Percentiles rank a stretch among this genome's conserved stretches.
These are phyloP conservation scores for Calyptomena viridis DNA, from an alignment of 2,113 vertebrate genomes.

Conservation along the genomic window DNA sequence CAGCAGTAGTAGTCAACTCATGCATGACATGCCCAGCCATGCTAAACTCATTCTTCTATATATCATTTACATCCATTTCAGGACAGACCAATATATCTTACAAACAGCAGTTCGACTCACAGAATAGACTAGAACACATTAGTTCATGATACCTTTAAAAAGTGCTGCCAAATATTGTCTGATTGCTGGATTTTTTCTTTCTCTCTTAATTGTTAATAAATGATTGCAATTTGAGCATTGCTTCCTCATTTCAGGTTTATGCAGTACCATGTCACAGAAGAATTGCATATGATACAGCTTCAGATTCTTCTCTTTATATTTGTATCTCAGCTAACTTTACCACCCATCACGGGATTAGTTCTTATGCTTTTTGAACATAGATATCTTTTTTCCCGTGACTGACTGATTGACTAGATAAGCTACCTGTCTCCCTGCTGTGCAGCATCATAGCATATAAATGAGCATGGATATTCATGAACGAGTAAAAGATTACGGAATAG, in stretches of 20 bases:
- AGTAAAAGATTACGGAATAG: background rate
- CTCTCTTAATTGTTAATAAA: background rate
- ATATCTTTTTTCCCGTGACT: background rate
- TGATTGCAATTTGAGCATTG: background rate
- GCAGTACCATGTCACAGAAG: background rate
- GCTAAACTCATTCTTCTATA: background rate
- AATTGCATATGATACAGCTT: background rate
- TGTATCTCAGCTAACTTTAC: background rate
- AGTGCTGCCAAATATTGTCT: background rate
- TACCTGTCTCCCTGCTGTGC: background rate
- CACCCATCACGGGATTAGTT: background rate
- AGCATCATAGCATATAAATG: background rate
- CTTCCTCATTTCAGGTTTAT: background rate
- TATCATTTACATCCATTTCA: background rate
- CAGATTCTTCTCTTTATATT: background rate
- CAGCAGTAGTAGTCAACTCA: background rate
- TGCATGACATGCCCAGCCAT: background rate
- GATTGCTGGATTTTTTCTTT: background rate
- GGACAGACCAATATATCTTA: background rate
- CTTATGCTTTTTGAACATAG: background rate
- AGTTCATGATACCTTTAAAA: background rate
- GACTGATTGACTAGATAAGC: background rate
- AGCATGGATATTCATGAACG: background rate
- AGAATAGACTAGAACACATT: background rate
- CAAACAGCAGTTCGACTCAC: background rate